Conservation (phyloP, 1,140 invertebrate genomes). For the Caenorhabditis remanei region DNA sequence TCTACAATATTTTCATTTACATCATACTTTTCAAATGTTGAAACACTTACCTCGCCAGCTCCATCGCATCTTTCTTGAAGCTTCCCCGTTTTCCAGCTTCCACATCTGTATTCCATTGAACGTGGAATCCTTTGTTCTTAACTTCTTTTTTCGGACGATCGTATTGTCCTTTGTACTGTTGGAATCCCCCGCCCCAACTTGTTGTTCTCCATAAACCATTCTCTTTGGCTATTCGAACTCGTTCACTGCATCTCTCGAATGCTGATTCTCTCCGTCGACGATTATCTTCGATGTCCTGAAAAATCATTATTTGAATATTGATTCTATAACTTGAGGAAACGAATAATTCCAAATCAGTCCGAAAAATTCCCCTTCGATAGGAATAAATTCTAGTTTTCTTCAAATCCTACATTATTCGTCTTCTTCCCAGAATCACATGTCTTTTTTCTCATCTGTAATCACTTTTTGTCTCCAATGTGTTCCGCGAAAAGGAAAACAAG, state of each 20-base stretch:
- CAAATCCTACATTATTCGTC: background rate
- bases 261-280: slow-evolving; percentile 56
- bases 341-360: too few species aligned
- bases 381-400: too few species aligned
- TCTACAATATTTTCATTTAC: background rate
- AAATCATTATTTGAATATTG: background rate
- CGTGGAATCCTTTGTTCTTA: slow-evolving; percentile 69
- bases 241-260: slow-evolving; percentile 64
- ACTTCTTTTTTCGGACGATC: slow-evolving; percentile 69
- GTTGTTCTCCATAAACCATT: slow-evolving; percentile 75
- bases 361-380: too few species aligned
- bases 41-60: slow-evolving; percentile 14
- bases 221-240: slow-evolving; percentile 72
- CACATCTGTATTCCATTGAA: slow-evolving; percentile 76
- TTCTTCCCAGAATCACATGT: background rate
- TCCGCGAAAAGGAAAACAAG: slow-evolving; percentile 12
- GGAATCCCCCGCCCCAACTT: slow-evolving; percentile 75
- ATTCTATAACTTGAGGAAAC: too few species aligned
- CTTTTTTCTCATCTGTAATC: slow-evolving; percentile 22
- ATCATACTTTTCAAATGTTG: too few species aligned
- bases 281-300: slow-evolving; percentile 59
- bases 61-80: slow-evolving; percentile 5
- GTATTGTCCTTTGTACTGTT: slow-evolving; percentile 75
- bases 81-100: slow-evolving; percentile 69
- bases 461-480: background rate